phyloP scores from a whole-genome alignment of 2,888 invertebrate species.

The Sesia bembeciformis region DNA sequence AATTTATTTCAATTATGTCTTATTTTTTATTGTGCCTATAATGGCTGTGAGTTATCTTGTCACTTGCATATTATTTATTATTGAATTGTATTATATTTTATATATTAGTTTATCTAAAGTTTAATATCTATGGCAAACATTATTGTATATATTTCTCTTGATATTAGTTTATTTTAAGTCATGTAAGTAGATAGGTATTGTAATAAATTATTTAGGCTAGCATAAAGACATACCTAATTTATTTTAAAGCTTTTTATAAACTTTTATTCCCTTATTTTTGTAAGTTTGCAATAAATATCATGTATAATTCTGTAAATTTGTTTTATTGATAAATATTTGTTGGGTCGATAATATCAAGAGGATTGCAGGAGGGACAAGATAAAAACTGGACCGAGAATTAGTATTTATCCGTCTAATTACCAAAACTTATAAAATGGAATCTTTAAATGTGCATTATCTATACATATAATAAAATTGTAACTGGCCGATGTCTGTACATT shows the following conservation, averaged over 20 bases:
- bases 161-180: background rate
- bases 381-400: no score
- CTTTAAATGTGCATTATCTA: no score
- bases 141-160: background rate
- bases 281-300: background rate
- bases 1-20: no score
- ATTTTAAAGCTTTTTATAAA: background rate
- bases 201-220: background rate
- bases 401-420: no score
- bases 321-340: no score
- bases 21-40: slow-evolving; percentile 9
- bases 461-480: no score
- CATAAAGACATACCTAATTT: background rate
- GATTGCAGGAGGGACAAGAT: no score
- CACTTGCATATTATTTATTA: background rate
- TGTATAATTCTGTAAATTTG: no score
- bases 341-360: no score
- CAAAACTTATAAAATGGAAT: no score
- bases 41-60: slow-evolving; percentile 18
- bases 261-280: background rate
- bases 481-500: no score
- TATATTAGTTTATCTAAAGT: background rate
- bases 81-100: background rate
- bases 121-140: no score
- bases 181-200: background rate